Evolutionary conservation across 2,888 invertebrate genomes (phyloP).

Genomic region (Hyalella azteca): DNA sequence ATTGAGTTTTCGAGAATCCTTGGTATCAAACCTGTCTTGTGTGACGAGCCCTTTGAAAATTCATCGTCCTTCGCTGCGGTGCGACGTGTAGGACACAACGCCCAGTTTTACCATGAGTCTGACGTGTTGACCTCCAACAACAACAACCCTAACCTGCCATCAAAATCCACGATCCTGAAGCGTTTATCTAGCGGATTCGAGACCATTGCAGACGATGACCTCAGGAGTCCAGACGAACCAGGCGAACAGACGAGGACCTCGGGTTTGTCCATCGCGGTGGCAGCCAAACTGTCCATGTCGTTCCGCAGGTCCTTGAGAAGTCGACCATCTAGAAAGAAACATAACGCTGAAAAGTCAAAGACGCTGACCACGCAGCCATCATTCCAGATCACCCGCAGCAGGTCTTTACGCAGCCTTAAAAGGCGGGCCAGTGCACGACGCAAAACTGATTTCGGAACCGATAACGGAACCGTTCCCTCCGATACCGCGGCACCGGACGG

Average conservation of each 20-base stretch:
- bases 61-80: not conserved
- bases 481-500: too few species aligned
- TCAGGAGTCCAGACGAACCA: not conserved
- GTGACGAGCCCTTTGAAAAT: not conserved
- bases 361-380: not conserved
- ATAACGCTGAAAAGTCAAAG: not conserved
- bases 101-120: not conserved
- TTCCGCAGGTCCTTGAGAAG: not conserved
- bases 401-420: not conserved
- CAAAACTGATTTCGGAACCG: not conserved
- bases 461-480: not conserved
- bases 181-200: not conserved
- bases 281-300: not conserved
- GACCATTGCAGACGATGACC: not conserved
- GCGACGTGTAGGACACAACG: not conserved
- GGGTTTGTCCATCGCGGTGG: not conserved
- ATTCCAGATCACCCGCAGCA: not conserved
- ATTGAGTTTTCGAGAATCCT: not conserved
- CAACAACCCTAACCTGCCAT: not conserved
- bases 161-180: not conserved
- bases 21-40: not conserved
- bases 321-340: not conserved
- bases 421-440: not conserved
- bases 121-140: not conserved
- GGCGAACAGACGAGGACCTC: not conserved